These are phyloP conservation scores for Lepus timidus DNA, from an alignment of 2,113 vertebrate species.

Conservation along the genomic window DNA sequence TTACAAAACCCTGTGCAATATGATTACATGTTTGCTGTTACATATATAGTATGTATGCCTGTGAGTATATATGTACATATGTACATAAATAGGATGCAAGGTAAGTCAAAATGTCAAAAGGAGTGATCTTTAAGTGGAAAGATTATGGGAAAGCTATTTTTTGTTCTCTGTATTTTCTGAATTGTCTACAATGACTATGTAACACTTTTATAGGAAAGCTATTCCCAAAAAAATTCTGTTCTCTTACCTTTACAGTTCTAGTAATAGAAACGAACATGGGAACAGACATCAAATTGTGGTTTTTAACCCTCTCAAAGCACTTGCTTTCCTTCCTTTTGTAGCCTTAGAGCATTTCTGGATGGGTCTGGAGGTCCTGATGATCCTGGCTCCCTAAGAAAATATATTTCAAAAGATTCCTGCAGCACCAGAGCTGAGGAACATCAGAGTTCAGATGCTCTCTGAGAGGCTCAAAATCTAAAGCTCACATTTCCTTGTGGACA, in stretches of 20 bases:
- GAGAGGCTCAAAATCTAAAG: constrained; percentile 19
- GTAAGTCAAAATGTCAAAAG: not conserved
- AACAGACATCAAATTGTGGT: not conserved
- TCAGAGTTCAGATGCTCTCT: not conserved
- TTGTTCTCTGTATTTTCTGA: not conserved
- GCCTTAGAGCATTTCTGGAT: not conserved
- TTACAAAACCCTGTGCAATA: not conserved
- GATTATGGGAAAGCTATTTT: not conserved
- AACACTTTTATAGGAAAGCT: constrained; percentile 35
- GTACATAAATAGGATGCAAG: not conserved
- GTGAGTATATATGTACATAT: not conserved
- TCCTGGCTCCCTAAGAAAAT: not conserved
- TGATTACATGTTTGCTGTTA: not conserved
- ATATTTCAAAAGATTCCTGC: constrained; percentile 34
- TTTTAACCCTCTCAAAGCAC: constrained; percentile 5
- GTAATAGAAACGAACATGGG: not conserved
- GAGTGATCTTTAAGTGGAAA: not conserved
- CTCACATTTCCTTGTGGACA: not conserved
- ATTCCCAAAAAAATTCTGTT: not conserved
- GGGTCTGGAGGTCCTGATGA: not conserved
- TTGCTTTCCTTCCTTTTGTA: not conserved
- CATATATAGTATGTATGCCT: not conserved
- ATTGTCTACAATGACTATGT: not conserved
- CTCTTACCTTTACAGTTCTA: constrained; percentile 21
- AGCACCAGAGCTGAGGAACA: not conserved